Evolutionary conservation across 2,888 invertebrate species (phyloP).

Genomic region (Gymnocheta viridis): DNA sequence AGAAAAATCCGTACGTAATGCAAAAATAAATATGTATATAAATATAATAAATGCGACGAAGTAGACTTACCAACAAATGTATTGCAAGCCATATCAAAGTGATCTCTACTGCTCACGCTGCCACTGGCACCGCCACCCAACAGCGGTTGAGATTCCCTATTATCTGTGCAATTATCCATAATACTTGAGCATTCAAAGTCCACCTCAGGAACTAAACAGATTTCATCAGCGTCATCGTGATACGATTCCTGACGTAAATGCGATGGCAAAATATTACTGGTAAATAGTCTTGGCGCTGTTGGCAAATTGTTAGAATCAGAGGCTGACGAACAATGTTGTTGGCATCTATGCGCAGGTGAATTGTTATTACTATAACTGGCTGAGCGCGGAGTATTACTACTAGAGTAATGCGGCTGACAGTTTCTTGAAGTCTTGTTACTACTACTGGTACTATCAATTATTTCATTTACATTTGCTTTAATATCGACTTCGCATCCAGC

Average conservation of each 20-base stretch:
- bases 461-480: conserved; percentile 30
- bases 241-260: conserved; percentile 64
- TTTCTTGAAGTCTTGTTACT: conserved; percentile 76
- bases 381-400: conserved; percentile 64
- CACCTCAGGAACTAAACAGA: conserved; percentile 91
- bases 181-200: conserved; percentile 88
- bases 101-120: conserved; percentile 86
- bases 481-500: conserved; percentile 7
- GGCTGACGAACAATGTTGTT: conserved; percentile 49
- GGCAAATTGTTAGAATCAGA: conserved; percentile 30
- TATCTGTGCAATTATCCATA: conserved; percentile 91
- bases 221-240: conserved; percentile 83
- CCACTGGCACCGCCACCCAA: conserved; percentile 89
- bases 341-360: conserved; percentile 54
- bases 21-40: neutral
- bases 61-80: conserved; percentile 90
- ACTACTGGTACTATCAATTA: conserved; percentile 44
- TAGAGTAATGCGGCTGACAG: conserved; percentile 72
- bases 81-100: conserved; percentile 89
- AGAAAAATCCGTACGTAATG: neutral
- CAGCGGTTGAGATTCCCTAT: conserved; percentile 96
- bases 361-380: conserved; percentile 56
- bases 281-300: conserved; percentile 65
- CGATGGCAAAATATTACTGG: conserved; percentile 55
- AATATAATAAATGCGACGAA: neutral